Base-by-base conservation (phyloP, 2,113 vertebrate genomes). In the Takifugu bimaculatus region DNA sequence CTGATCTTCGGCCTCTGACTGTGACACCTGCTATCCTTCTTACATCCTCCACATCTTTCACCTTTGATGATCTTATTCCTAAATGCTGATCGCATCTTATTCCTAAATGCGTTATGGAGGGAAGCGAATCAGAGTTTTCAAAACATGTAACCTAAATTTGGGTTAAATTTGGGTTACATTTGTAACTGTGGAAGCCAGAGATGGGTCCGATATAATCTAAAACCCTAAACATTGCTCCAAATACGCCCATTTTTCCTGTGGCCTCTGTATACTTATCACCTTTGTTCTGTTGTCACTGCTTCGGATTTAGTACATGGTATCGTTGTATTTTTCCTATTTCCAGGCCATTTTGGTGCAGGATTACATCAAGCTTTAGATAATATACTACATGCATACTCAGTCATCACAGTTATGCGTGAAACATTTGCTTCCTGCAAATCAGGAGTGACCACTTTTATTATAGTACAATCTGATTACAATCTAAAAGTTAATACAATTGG, bases 31-130 rank as follows among this genome's bases (percentile, higher is more conserved):
- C 52, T 43, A 60, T 60, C 62, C 80, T 39, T 47, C 68, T 61
- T 78, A 32, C 49, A 66, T 28, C 67, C 53, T 67, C 68, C 66
- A 50, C 68, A 61, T 85, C 85, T 84, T 88, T 88, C 86, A 57
- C 54, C 82, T 81, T 88, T 88, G 86, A 90, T 88, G 86, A 80
- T n/a, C n/a, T n/a, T n/a, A n/a, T n/a, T n/a, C n/a, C n/a, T n/a
- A n/a, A n/a, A n/a, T n/a, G n/a, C n/a, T n/a, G n/a, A n/a, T n/a
- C n/a, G 43, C 80, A 53, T 14, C 15, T 32, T 59, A 68, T 79
- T 74, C 68, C 62, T 57, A 75, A 74, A 62, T 66, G 54, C 70
- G n/a, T 82, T 76, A 72, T 62, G 62, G 65, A 79, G 75, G 71
- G 20, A 57, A 60, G 79, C 66, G 27, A 68, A 35, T 1, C 7